Conservation (phyloP, 2,888 invertebrate genomes). For the Tachina lurida region DNA sequence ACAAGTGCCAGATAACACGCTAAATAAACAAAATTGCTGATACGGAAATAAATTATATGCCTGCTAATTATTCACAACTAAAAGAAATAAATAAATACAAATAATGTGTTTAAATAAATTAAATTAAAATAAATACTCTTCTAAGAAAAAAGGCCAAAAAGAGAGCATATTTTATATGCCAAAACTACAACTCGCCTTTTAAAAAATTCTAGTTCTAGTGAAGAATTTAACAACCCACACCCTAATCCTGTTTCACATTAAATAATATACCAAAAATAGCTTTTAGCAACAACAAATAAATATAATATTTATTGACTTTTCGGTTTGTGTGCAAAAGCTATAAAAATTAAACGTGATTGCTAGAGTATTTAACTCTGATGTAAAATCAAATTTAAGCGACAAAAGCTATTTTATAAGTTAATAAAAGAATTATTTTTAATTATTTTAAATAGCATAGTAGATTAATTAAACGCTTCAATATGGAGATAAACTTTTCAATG, state of each 20-base stretch:
- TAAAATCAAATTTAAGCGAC: constrained; percentile 1
- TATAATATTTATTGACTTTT: constrained; percentile 46
- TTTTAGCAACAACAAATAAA: neutral
- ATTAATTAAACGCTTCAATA: constrained; percentile 67
- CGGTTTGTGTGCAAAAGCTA: neutral
- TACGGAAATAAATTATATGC: constrained; percentile 4
- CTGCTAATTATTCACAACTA: constrained; percentile 2
- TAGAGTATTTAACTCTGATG: neutral
- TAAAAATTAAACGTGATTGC: neutral
- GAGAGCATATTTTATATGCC: neutral
- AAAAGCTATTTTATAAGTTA: neutral
- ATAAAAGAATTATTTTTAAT: neutral
- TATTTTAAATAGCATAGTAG: neutral
- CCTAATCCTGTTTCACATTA: constrained; percentile 44
- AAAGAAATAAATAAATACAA: constrained; percentile 5
- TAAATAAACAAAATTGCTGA: constrained; percentile 24
- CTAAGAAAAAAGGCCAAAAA: neutral
- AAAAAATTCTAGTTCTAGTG: neutral
- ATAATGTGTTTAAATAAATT: neutral
- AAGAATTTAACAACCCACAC: constrained; percentile 58
- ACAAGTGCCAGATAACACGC: constrained; percentile 64
- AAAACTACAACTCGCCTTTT: constrained; percentile 13
- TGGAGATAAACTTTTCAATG: constrained; percentile 82
- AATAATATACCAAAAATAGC: constrained; percentile 55
- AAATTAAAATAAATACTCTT: neutral